Evolutionary conservation across 2,888 invertebrate genomes (phyloP).

Genomic region (Arge pagana): DNA sequence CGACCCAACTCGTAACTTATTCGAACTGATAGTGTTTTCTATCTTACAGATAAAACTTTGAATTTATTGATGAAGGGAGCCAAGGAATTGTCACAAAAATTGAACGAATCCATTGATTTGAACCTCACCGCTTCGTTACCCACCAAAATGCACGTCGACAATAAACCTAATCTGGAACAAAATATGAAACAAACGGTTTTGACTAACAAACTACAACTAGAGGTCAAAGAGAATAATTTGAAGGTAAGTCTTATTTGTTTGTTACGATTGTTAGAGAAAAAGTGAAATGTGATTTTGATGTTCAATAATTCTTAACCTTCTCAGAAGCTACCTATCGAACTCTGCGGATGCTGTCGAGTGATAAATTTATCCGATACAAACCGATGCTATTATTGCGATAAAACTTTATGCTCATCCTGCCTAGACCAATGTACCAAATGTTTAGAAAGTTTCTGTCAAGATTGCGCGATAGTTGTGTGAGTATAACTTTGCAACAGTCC

Average conservation of each 20-base stretch:
- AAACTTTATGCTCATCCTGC: conserved; percentile 41
- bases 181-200: conserved; percentile 43
- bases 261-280: conserved; percentile 2
- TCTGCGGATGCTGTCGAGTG: conserved; percentile 38
- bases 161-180: conserved; percentile 11
- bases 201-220: conserved; percentile 39
- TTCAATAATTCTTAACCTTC: conserved; percentile 6
- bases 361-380: conserved; percentile 31
- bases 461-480: conserved; percentile 45
- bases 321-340: conserved; percentile 32
- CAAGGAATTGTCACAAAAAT: conserved; percentile 33
- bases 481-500: conserved; percentile 27
- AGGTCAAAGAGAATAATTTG: conserved; percentile 32
- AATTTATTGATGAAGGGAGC: conserved; percentile 42
- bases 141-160: background rate
- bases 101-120: conserved; percentile 28
- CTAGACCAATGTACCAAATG: conserved; percentile 39
- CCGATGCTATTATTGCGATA: conserved; percentile 45
- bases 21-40: too few relatives aligned
- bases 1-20: too few relatives aligned
- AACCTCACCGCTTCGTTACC: conserved; percentile 22
- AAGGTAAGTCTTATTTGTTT: conserved; percentile 28
- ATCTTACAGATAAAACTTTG: conserved; percentile 40
- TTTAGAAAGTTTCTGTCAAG: conserved; percentile 41
- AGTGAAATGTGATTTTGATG: conserved; percentile 1